Evolutionary conservation across 2,113 vertebrate genomes (phyloP), one percentile per base, ranked within the genome.

Genomic region (Anguilla japonica): DNA sequence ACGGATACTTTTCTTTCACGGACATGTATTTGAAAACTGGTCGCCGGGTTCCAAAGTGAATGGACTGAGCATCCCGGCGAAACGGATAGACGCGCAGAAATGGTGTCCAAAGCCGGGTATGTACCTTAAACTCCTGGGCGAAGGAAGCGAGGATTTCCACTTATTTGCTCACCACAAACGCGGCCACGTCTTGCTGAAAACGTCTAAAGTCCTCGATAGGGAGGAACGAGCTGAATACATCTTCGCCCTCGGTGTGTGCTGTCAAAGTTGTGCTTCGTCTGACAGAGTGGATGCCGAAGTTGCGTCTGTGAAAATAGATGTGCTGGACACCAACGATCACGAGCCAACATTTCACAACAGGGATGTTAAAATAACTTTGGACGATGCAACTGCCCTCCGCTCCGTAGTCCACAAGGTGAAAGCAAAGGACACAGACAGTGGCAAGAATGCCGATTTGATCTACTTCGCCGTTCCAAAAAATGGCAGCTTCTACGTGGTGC

Each of bases 301-400:
- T 86, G 97, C 96, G 40, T 91, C 94, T 14, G 84, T 97, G 82
- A 94, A 93, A 85, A 94, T 98, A 87, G 95, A 96, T 89, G 96
- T 98, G 46, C 91, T 97, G 93, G 97, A 97, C 92, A 96, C 95
- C 80, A 97, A 97, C 92, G 97, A 97, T 94, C 95, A 97, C 93
- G 93, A 95, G 84, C 97, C 97, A 43, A 92, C 91, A 40, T 97
- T 97, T 89, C 87, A 85, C 18, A 89, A 88, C 34, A 41, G 78
- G 1, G 93, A 91, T 9, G 92, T 96, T 82, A 93, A 88, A 56
- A 94, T 97, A 83, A 95, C 90, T 84, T 91, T 97, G 90, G 96
- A 96, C 22, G 97, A 97, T 91, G 96, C 96, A 75, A 96, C 97
- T 16, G 93, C 96, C n/a, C 94, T 97, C 13, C 91, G 93, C 83